Base-by-base conservation (phyloP, 2,888 invertebrate genomes). In the Atethmia centrago region DNA sequence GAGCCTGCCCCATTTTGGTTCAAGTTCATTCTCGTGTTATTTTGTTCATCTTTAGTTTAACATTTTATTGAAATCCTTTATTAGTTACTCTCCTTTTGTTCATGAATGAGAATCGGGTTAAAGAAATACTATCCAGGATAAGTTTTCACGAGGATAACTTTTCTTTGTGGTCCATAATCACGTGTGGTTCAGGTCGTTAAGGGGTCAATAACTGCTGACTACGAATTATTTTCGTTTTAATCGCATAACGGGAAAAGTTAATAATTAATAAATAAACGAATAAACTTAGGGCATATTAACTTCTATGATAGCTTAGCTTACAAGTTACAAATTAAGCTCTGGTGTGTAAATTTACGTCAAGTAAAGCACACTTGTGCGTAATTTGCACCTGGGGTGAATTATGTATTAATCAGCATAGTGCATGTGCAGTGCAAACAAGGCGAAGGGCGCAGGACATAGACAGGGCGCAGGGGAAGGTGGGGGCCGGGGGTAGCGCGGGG, bases 181-280 rank as follows among this genome's bases (percentile, higher is more conserved):
- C 96, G 95, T 96, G 96, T 95, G 94, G 90, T 91, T 92, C 91
- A 89, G 93, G 92, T 94, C 94, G 94, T 93, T 94, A 93, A 83
- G 94, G 94, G 96, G 95, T 96, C 95, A 96, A 93, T 95, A 95
- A 95, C 95, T 95, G 94, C 90, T 90, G 89, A 90, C 88, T 91
- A 80, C 80, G 88, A 90, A 87, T 89, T 91, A 92, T 92, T 93
- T 88, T 84, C 49, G 40, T 47, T 75, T 65, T 76, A 75, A 65
- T 82, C 67, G 53, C 28, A 0, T 77, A 71, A 53, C 70, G 71
- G 73, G 58, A 61, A 73, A 70, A 63, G 12, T 59, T 73, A 65
- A 63, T 61, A 73, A 71, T 66, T 59, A 74, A 51, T 74, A 51
- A 78, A 71, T 63, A 19, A 51, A 8, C 16, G 1, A 65, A 36